phyloP scores from a whole-genome alignment of 2,888 invertebrate species.

The Eupithecia vulgata region DNA sequence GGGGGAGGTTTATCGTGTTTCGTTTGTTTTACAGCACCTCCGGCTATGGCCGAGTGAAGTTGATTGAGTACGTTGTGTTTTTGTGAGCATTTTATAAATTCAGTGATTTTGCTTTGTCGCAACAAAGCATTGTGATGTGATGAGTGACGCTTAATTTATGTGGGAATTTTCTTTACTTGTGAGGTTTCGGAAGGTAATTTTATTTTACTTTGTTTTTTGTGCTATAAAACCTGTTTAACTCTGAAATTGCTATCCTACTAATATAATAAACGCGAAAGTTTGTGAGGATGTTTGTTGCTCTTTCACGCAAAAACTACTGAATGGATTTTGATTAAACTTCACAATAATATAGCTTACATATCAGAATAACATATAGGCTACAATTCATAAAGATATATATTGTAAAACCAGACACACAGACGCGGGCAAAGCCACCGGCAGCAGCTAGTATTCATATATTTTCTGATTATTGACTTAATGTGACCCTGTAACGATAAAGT shows the following conservation, averaged over 20 bases:
- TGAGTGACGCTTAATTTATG: constrained; percentile 14
- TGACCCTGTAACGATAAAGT: background rate
- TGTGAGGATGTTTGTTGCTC: too few species aligned
- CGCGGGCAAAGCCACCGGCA: too few species aligned
- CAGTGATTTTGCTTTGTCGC: constrained; percentile 6
- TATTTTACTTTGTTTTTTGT: constrained; percentile 10
- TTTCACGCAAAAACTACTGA: too few species aligned
- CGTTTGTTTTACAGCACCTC: constrained; percentile 37
- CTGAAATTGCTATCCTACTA: too few species aligned
- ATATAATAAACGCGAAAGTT: too few species aligned
- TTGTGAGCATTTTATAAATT: constrained; percentile 9
- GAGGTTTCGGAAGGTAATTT: constrained; percentile 17
- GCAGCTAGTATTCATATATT: too few species aligned
- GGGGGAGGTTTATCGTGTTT: constrained; percentile 34
- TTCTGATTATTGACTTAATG: background rate
- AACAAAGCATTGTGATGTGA: constrained; percentile 17
- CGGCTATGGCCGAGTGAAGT: constrained; percentile 28
- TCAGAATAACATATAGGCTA: too few species aligned
- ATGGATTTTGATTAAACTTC: too few species aligned
- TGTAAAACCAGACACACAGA: too few species aligned
- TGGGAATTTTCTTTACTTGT: constrained; percentile 24
- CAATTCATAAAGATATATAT: too few species aligned
- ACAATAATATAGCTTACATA: too few species aligned
- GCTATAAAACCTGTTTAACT: too few species aligned
- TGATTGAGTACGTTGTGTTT: constrained; percentile 19